phyloP scores from a whole-genome alignment of 53 echinoderm and acorn worm genomes.

The Pentamera pediparva region DNA sequence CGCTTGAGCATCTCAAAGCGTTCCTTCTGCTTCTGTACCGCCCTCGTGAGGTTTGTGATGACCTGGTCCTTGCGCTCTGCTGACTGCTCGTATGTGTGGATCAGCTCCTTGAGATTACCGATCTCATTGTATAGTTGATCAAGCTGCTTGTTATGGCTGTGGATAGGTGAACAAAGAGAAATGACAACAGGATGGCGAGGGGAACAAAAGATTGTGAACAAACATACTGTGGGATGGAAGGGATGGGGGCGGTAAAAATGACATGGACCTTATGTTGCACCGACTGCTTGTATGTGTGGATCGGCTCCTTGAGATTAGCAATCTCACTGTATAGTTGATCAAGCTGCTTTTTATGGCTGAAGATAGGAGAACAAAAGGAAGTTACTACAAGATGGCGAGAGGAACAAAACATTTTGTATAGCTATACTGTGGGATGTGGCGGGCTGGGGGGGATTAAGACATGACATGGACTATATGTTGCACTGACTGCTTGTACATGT shows the following conservation, averaged over 20 bases:
- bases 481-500: constrained; percentile 84
- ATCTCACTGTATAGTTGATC: constrained; percentile 80
- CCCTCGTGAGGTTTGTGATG: constrained; percentile 87
- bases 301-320: constrained; percentile 76
- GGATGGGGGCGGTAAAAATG: constrained; percentile 12
- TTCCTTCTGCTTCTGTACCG: constrained; percentile 90
- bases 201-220: neutral
- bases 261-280: constrained; percentile 90
- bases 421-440: neutral
- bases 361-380: neutral
- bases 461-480: constrained; percentile 90
- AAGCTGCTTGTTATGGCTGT: constrained; percentile 61
- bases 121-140: constrained; percentile 81
- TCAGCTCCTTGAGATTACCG: constrained; percentile 78
- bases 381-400: neutral
- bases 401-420: neutral
- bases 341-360: constrained; percentile 61
- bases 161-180: neutral
- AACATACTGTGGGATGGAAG: neutral
- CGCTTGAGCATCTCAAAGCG: constrained; percentile 85
- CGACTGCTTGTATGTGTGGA: constrained; percentile 87
- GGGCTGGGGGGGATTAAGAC: too few species aligned
- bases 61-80: constrained; percentile 94
- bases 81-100: constrained; percentile 87
- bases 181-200: neutral